Base-by-base conservation (phyloP, 2,888 invertebrate species). In the Caenorhabditis japonica region DNA sequence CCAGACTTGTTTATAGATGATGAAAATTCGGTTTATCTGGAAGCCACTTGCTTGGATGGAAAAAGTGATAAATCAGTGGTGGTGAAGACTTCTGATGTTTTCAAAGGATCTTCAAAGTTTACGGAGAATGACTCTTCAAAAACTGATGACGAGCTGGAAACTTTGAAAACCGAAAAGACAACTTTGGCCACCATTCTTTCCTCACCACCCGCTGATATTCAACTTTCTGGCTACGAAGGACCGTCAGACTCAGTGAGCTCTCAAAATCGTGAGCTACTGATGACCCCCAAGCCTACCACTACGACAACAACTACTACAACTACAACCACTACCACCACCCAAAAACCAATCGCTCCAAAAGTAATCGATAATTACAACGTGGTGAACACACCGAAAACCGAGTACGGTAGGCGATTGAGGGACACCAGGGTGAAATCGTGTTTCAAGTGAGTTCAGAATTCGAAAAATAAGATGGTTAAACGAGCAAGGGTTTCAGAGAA, bases 1-100 rank as follows among this genome's bases (percentile, higher is more conserved):
- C 79, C 81, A 3, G 83, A 79, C 33, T 58, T 83, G 17, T 83
- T 69, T 51, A 80, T 80, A 34, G 83, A 83, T 46, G 83, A 83
- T 56, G 77, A 77, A 7, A 82, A 83, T 43, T 64, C 75, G 2
- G 53, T 82, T 4, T 83, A 83, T 70, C 44, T 82, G 3, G 81
- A 82, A 39, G 82, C 81, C 56, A 43, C 51, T 4, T 83, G 83
- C 46, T 27, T 74, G 39, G 73, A 62, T 0, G n/a, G n/a, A n/a
- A 69, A 74, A 21, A 60, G 61, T 12, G 66, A 59, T 21, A 73
- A 71, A 19, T 56, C 53, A 10, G 72, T 64, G 10, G 72, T 62
- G n/a, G 61, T 64, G 13, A 73, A 73, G 39, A 59, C 74, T 19
- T 60, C 69, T 5, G 62, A 69, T 12, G 62, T 69, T n/a, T 62